These are phyloP conservation scores for Tenthredo mesomela DNA, from an alignment of 2,888 invertebrate species.

Conservation along the genomic window DNA sequence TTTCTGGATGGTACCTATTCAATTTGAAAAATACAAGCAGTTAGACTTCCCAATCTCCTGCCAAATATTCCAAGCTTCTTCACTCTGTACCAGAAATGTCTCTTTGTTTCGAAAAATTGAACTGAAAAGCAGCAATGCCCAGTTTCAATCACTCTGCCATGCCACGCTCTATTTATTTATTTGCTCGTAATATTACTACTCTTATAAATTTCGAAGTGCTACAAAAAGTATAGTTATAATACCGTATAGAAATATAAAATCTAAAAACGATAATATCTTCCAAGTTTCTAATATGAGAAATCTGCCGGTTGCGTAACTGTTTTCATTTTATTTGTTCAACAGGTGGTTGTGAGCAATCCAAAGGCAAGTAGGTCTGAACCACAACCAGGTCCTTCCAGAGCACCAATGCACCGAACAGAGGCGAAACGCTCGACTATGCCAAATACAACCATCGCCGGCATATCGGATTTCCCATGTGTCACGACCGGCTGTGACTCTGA, in stretches of 20 bases:
- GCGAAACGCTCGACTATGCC: neutral
- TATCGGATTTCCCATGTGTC: constrained; percentile 42
- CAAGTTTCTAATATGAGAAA: neutral
- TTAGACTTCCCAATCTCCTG: neutral
- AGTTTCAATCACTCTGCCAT: neutral
- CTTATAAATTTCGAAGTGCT: neutral
- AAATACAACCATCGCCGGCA: constrained; percentile 44
- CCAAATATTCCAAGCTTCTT: neutral
- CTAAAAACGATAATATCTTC: neutral
- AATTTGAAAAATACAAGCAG: neutral
- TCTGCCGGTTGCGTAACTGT: neutral
- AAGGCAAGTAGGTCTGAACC: constrained; percentile 32
- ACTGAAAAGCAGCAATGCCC: neutral
- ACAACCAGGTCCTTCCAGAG: constrained; percentile 50
- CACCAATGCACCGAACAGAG: constrained; percentile 14
- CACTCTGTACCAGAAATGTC: neutral
- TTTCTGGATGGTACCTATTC: neutral
- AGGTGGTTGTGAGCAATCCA: constrained; percentile 55
- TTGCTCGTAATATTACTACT: neutral
- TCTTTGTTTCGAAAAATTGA: neutral
- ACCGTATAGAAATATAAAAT: neutral
- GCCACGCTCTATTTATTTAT: neutral
- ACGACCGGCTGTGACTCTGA: constrained; percentile 52
- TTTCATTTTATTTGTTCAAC: constrained; percentile 11
- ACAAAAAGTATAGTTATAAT: neutral